Evolutionary conservation across 2,113 vertebrate genomes (phyloP), one percentile per base, ranked within the genome.

Genomic region (Glaucomys volans): DNA sequence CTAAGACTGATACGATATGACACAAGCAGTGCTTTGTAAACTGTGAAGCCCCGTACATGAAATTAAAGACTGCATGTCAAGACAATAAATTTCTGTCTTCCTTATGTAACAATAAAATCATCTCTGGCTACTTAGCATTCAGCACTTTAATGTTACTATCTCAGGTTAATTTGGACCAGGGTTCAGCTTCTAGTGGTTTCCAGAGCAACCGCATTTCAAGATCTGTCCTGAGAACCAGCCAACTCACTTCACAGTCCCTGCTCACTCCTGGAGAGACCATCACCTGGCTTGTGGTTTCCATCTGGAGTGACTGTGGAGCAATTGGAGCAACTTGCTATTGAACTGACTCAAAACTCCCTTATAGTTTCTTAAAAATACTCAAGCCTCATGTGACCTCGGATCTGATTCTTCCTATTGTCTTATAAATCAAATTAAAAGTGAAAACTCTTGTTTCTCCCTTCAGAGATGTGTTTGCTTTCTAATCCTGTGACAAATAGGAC

Each of bases 191-290:
- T 42, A 24, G n/a, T 20, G 7, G 71, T 50, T 42, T 59, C 40
- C 12, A n/a, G 62, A 72, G 44, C 66, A 82, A 37, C 67, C 37
- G 13, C 30, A 18, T 18, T 66, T 7, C 14, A 5, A 14, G 42
- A 35, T 44, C 32, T 69, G 24, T 26, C 54, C 87, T 5, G 4
- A n/a, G 50, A 83, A 35, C 26, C 28, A 7, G 32, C 24, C 8
- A 32, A 26, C 3, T n/a, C 37, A 8, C 0, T 1, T 26, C 77
- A n/a, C 3, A 0, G 62, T 50, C 37, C 42, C 59, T 22, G 37
- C 62, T 35, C 4, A 24, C 50, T 24, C n/a, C 20, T 26, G 1
- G 76, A 50, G n/a, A 50, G 32, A 77, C 3, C 14, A 17, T 37
- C 83, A 1, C 32, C 62, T 17, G 14, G 44, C 20, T 30, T 5